Evolutionary conservation across 2,113 vertebrate genomes (phyloP), one percentile per base, ranked within the genome.

Genomic region (Lontra canadensis): DNA sequence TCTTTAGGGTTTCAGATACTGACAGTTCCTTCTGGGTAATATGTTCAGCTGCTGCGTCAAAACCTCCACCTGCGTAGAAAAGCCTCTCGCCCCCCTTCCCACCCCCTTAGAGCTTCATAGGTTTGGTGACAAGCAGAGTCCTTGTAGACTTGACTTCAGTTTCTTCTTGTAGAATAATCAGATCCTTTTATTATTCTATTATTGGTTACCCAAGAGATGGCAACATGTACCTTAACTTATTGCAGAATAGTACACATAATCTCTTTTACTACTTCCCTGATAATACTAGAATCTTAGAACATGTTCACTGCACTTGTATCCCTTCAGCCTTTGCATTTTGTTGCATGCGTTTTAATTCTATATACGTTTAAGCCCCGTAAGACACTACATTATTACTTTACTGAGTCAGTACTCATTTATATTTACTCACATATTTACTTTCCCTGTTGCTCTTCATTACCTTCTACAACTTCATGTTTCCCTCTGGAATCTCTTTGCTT

Each of bases 401-500:
- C 31, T 26, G 36, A 83, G 23, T 92, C 80, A 52, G 52, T 52
- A 23, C 93, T 88, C 34, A 82, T 92, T 86, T 88, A 34, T 94
- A 57, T 87, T 90, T 76, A 55, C 81, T 76, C 76, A 69, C 26
- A 2, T 88, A 59, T 95, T 97, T 96, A 85, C 88, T 85, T 90
- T 74, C 94, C 61, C 71, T 88, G 63, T 80, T 90, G 90, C 31
- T 96, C 34, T 94, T 90, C 74, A 47, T 96, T 92, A 73, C 76
- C 55, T 92, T 96, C 82, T 84, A n/a, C 21, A 59, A 71, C 84
- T 90, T 94, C 91, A 71, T 52, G 9, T 81, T 78, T 94, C 74
- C 83, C 63, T 85, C 90, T 81, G 90, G 92, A 74, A 92, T 97
- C 36, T n/a, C 96, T 94, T 95, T 94, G 90, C 73, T 74, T 63